phyloP scores from a whole-genome alignment of 1,140 invertebrate species.

The Lysiphlebus fabarum region DNA sequence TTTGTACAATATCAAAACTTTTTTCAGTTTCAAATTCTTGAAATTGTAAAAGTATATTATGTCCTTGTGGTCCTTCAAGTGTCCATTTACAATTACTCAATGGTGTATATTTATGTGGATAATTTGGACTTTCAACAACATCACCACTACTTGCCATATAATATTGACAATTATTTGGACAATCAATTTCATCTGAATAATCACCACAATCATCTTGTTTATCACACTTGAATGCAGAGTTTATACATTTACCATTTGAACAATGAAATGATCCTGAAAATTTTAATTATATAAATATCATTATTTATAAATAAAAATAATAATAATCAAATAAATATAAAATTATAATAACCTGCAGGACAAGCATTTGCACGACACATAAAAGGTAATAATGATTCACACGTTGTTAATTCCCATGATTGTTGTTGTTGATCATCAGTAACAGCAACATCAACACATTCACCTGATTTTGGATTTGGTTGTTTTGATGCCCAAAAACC shows the following conservation, averaged over 20 bases:
- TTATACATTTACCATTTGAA: slow-evolving; percentile 88
- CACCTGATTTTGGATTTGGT: slow-evolving; percentile 79
- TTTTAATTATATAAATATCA: slow-evolving; percentile 15
- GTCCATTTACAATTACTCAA: slow-evolving; percentile 96
- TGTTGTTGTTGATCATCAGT: slow-evolving; percentile 77
- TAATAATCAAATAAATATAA: not conserved
- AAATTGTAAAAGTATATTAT: slow-evolving; percentile 90
- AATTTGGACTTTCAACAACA: slow-evolving; percentile 90
- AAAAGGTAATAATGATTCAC: slow-evolving; percentile 89
- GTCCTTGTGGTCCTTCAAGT: slow-evolving; percentile 90
- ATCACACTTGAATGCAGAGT: slow-evolving; percentile 85
- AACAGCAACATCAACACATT: slow-evolving; percentile 80
- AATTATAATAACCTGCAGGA: slow-evolving; percentile 68
- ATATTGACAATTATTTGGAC: slow-evolving; percentile 81
- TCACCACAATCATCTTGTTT: slow-evolving; percentile 92
- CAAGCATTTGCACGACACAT: slow-evolving; percentile 91
- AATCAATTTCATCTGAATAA: slow-evolving; percentile 87
- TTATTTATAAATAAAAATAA: slow-evolving; percentile 3
- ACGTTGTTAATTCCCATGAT: slow-evolving; percentile 90
- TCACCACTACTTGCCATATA: slow-evolving; percentile 93
- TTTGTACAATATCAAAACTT: slow-evolving; percentile 92
- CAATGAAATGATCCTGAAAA: slow-evolving; percentile 79
- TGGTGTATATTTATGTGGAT: slow-evolving; percentile 87
- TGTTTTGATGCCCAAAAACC: slow-evolving; percentile 86
- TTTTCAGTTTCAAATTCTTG: slow-evolving; percentile 97